Evolutionary conservation across 2,113 vertebrate genomes (phyloP).

Genomic region (Phaethon lepturus): DNA sequence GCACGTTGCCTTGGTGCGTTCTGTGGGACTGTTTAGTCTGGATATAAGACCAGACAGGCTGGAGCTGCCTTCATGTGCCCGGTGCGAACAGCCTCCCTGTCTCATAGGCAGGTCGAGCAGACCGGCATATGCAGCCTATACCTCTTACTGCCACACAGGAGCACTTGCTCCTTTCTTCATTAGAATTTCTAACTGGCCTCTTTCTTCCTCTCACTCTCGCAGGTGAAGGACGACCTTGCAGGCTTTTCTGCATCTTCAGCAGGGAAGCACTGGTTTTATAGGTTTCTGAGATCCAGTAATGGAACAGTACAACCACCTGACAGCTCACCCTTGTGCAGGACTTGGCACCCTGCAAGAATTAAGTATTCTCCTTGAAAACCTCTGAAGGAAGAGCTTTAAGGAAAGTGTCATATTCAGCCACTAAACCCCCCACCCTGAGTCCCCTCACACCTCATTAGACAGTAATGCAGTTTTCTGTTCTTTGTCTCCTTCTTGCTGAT

Average conservation of each 20-base stretch:
- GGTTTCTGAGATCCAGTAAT: not conserved
- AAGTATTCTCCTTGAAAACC: constrained; percentile 12
- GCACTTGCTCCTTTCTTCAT: not conserved
- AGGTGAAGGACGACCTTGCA: not conserved
- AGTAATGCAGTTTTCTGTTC: not conserved
- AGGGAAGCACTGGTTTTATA: not conserved
- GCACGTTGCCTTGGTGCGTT: not conserved
- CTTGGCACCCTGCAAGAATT: not conserved
- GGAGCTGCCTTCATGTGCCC: not conserved
- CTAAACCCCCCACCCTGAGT: fast-evolving
- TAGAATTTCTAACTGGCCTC: not conserved
- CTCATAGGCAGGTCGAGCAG: fast-evolving
- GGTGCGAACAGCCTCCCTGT: not conserved
- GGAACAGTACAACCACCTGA: not conserved
- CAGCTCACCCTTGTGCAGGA: not conserved
- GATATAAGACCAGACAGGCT: not conserved
- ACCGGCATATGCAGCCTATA: not conserved
- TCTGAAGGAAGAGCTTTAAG: not conserved
- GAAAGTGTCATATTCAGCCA: not conserved
- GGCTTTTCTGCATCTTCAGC: not conserved
- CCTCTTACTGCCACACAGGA: not conserved
- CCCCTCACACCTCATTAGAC: not conserved
- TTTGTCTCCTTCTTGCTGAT: not conserved
- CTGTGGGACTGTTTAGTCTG: not conserved
- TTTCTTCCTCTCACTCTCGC: not conserved